Percentiles rank a stretch among this genome's conserved stretches.
Conservation (phyloP, 1,140 invertebrate genomes). For the Drosophila paulistorum region DNA sequence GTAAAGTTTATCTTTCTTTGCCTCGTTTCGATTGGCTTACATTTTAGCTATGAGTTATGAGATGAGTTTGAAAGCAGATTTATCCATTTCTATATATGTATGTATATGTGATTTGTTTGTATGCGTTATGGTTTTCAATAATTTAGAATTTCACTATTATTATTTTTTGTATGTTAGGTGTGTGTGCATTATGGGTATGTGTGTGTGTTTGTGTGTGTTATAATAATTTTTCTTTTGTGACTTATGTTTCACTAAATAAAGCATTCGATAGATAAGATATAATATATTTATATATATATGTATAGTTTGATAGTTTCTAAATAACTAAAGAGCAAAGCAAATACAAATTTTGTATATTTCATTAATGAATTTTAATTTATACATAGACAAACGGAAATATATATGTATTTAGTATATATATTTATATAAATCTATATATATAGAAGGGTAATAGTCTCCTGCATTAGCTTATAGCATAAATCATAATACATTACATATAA, state of each 20-base stretch:
- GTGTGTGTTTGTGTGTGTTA: background rate
- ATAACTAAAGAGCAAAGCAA: constrained; percentile 58
- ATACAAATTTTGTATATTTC: constrained; percentile 54
- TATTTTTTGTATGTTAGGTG: constrained; percentile 41
- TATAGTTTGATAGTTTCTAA: constrained; percentile 51
- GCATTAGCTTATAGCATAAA: constrained; percentile 73
- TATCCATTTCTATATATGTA: constrained; percentile 40
- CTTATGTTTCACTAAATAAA: constrained; percentile 75
- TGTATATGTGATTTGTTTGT: constrained; percentile 46
- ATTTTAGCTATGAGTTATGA: constrained; percentile 76
- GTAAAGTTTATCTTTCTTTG: constrained; percentile 32
- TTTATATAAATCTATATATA: constrained; percentile 31
- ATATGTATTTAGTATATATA: constrained; percentile 11
- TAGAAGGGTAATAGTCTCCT: constrained; percentile 10
- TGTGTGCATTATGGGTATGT: constrained; percentile 22
- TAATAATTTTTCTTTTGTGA: constrained; percentile 29
- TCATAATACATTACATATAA: constrained; percentile 75
- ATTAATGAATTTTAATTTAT: constrained; percentile 69
- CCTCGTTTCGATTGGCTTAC: constrained; percentile 61
- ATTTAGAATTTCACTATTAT: constrained; percentile 77
- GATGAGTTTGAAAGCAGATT: constrained; percentile 80
- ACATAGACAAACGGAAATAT: constrained; percentile 49
- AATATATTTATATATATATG: constrained; percentile 58
- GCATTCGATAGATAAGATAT: constrained; percentile 69
- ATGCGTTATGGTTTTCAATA: constrained; percentile 55